Percentiles rank a stretch among this genome's conserved stretches.
Conservation (phyloP, 2,888 invertebrate species). For the Tromatobia lineatoria region DNA sequence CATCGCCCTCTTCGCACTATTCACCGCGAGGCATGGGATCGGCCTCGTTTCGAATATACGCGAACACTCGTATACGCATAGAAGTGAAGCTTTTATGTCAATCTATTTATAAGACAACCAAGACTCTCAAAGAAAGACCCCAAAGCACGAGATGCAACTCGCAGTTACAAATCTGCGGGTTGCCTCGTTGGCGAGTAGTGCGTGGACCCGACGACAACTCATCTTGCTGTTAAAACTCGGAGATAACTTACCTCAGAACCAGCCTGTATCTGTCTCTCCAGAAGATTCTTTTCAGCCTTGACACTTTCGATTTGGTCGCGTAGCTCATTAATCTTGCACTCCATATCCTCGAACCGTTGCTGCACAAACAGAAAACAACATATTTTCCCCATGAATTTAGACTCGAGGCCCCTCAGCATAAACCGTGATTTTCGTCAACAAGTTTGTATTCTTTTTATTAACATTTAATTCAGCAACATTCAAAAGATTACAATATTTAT, state of each 20-base stretch:
- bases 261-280: conserved; percentile 81
- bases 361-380: conserved; percentile 79
- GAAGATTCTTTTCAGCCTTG: conserved; percentile 81
- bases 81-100: conserved; percentile 61
- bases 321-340: conserved; percentile 83
- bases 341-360: conserved; percentile 85
- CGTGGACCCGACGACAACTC: background rate
- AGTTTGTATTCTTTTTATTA: conserved; percentile 2
- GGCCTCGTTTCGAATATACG: conserved; percentile 60
- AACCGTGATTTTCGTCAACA: background rate
- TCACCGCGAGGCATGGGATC: conserved; percentile 9
- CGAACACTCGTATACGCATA: conserved; percentile 38
- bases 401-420: conserved; percentile 66
- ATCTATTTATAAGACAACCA: conserved; percentile 64
- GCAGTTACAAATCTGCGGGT: conserved; percentile 24
- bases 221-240: background rate
- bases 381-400: conserved; percentile 76
- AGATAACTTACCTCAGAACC: conserved; percentile 80
- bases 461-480: conserved; percentile 74
- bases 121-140: conserved; percentile 26
- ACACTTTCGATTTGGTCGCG: conserved; percentile 81
- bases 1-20: background rate
- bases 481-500: conserved; percentile 71
- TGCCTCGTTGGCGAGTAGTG: background rate
- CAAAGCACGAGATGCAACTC: conserved; percentile 47